phyloP scores from a whole-genome alignment of 2,888 invertebrate genomes.

The Sinelater perroti region DNA sequence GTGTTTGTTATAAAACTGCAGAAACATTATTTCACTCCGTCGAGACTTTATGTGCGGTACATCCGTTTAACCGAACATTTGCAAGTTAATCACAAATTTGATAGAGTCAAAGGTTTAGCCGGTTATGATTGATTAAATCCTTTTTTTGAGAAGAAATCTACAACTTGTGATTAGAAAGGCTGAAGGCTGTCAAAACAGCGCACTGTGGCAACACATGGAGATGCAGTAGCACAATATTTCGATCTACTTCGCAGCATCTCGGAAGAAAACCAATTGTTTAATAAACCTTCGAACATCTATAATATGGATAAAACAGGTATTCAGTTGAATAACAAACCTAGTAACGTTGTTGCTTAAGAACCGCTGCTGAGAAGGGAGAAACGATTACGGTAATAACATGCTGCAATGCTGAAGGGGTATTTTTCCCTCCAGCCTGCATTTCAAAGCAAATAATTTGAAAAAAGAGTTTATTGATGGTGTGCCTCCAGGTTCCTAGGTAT shows the following conservation, averaged over 20 bases:
- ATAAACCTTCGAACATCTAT: no score
- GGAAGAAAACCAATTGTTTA: no score
- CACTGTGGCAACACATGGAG: not conserved
- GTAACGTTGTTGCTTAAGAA: no score
- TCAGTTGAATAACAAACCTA: no score
- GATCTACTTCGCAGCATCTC: no score
- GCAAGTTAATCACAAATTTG: not conserved
- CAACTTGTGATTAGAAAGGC: slow-evolving; percentile 3
- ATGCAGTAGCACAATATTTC: no score
- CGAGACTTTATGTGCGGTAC: no score
- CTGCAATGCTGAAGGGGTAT: no score
- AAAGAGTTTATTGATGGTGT: slow-evolving; percentile 41
- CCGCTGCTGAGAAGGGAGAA: not conserved
- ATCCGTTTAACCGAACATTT: not conserved
- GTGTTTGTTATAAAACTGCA: no score
- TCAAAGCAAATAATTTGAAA: slow-evolving; percentile 28
- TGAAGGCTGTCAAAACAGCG: not conserved
- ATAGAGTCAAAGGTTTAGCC: slow-evolving; percentile 3
- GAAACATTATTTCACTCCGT: no score
- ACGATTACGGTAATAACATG: no score
- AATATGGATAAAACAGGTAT: no score
- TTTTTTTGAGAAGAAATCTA: slow-evolving; percentile 1
- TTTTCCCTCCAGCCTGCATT: not conserved
- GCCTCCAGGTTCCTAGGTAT: slow-evolving; percentile 39
- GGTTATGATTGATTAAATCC: not conserved